Base-by-base conservation (phyloP, 2,797 vertebrate species). In the Rhynchotus rufescens region DNA sequence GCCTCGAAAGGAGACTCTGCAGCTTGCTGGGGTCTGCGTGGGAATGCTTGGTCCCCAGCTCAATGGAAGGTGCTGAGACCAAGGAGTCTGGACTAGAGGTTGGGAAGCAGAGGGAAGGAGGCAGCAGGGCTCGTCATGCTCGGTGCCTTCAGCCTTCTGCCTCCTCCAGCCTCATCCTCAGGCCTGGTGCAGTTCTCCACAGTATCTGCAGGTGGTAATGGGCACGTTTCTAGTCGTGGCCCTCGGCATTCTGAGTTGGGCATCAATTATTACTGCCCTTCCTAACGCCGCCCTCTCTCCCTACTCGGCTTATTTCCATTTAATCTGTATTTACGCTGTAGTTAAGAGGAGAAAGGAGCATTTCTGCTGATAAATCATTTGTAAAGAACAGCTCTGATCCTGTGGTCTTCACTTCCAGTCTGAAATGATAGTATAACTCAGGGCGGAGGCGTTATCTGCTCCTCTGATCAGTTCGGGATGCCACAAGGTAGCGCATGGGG, bases 391-490 rank as follows among this genome's bases (percentile, higher is more conserved):
- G 5, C 54, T 3, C 40, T 21, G 62, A 69, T 22, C 28, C 7
- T 4, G 51, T 40, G 76, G 66, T 62, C 10, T n/a, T 51, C 47
- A 49, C 79, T 94, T 92, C 62, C 67, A 83, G 76, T 72, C 64
- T 32, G 66, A 56, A 25, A 73, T 73, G 90, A 14, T 71, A 72
- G 45, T 62, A 21, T 56, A 22, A 32, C 20, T 42, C 2, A 1
- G 44, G 84, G 40, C 71, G 93, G 79, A 85, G 69, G 26, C 56
- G 17, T 79, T 92, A 93, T 94, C 93, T 92, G 5, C 65, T 85
- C 28, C 64, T 23, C 72, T 84, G 60, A 93, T 92, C 77, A 32
- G 84, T 23, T 12, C 16, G 9, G 45, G n/a, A 76, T 12, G 77
- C 65, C 38, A 57, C 86, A 40, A 84, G 80, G 86, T 89, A 91